Evolutionary conservation across 2,888 invertebrate genomes (phyloP).

Genomic region (Argyra leucocephala): DNA sequence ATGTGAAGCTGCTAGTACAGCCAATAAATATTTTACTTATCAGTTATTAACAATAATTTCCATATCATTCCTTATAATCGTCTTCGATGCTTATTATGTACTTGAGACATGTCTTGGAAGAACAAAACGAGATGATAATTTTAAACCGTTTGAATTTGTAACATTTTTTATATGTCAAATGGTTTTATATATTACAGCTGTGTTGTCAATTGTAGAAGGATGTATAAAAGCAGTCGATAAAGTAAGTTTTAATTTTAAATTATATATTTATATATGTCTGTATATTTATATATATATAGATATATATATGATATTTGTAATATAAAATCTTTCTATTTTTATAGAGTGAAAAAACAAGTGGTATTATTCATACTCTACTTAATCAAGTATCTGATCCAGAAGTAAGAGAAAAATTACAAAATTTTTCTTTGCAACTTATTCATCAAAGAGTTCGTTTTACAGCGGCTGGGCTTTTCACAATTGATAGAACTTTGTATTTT

Average conservation of each 20-base stretch:
- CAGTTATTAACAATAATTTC: constrained; percentile 42
- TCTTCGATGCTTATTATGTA: constrained; percentile 43
- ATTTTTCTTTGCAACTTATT: constrained; percentile 41
- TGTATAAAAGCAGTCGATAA: constrained; percentile 41
- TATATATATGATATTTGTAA: background rate
- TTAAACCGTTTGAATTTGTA: constrained; percentile 40
- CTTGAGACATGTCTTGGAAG: constrained; percentile 39
- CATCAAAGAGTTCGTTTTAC: constrained; percentile 42
- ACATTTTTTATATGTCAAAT: constrained; percentile 43
- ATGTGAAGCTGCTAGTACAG: constrained; percentile 41
- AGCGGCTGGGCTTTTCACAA: constrained; percentile 42
- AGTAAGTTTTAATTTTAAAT: constrained; percentile 22
- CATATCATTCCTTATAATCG: constrained; percentile 42
- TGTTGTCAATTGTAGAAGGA: constrained; percentile 42
- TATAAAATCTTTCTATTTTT: constrained; percentile 21
- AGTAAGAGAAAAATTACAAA: constrained; percentile 37
- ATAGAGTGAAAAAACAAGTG: constrained; percentile 39
- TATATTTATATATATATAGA: background rate
- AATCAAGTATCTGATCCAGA: constrained; percentile 35
- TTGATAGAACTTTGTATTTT: constrained; percentile 42
- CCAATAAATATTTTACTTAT: constrained; percentile 42
- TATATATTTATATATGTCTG: too few relatives aligned
- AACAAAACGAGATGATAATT: constrained; percentile 38
- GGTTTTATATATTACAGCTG: constrained; percentile 39
- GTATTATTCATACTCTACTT: constrained; percentile 37